A percentile compares a stretch with the other conserved stretches of the same genome.
These are phyloP conservation scores for Andrena praecox DNA, from an alignment of 2,888 invertebrate genomes.

Conservation along the genomic window DNA sequence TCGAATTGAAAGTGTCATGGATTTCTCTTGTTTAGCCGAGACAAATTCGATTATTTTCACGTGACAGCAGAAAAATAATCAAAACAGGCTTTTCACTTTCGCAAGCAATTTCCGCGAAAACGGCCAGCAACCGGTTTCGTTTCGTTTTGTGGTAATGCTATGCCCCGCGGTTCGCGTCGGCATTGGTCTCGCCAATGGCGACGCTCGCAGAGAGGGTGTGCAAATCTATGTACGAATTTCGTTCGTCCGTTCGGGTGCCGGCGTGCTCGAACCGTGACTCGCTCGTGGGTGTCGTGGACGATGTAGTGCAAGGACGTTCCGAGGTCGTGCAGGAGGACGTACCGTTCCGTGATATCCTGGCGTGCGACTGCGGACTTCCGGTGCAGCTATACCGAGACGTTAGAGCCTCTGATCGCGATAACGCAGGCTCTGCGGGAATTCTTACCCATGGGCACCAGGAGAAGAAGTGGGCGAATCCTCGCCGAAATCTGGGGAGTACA, in stretches of 20 bases:
- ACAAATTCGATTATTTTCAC: not conserved
- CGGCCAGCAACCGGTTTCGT: not conserved
- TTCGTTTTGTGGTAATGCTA: not conserved
- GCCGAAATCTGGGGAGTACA: conserved; percentile 90
- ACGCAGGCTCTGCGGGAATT: conserved; percentile 88
- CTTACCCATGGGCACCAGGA: conserved; percentile 94
- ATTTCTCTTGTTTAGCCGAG: not conserved
- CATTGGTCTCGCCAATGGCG: conserved; percentile 15
- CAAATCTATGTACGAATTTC: conserved; percentile 58
- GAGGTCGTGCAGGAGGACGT: conserved; percentile 82
- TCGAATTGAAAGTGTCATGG: not conserved
- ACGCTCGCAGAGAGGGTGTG: conserved; percentile 39
- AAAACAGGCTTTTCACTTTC: not conserved
- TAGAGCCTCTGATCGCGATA: conserved; percentile 91
- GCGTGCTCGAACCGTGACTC: conserved; percentile 71
- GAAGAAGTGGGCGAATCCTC: conserved; percentile 97
- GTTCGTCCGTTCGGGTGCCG: conserved; percentile 33
- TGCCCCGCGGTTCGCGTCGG: conserved; percentile 13
- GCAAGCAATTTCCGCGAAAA: not conserved
- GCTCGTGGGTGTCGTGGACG: conserved; percentile 74
- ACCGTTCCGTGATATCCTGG: conserved; percentile 90
- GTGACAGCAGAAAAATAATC: not conserved
- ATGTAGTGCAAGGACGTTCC: conserved; percentile 75
- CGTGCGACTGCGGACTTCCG: conserved; percentile 90
- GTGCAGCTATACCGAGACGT: conserved; percentile 92